These are phyloP conservation scores for Lucilia sericata DNA, from an alignment of 1,140 invertebrate genomes.

Conservation along the genomic window DNA sequence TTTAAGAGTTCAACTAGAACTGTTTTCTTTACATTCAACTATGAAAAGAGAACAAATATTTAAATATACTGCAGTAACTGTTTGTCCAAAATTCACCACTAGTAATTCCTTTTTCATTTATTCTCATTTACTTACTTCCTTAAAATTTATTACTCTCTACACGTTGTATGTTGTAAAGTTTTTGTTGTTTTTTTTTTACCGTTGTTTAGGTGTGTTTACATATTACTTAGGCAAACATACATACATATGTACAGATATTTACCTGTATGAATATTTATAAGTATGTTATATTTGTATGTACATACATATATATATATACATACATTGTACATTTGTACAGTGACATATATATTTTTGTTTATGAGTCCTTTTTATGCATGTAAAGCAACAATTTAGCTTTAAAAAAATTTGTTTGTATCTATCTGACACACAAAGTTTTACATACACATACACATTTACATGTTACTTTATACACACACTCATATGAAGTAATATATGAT, in stretches of 20 bases:
- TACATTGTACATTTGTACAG: background rate
- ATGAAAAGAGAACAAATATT: background rate
- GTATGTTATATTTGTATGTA: background rate
- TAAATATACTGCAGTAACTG: background rate
- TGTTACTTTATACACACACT: background rate
- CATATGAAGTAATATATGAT: background rate
- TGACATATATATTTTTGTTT: background rate
- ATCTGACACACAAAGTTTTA: background rate
- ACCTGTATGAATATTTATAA: background rate
- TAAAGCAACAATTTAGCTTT: slow-evolving; percentile 5
- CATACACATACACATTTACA: background rate
- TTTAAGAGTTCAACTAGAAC: slow-evolving; percentile 15
- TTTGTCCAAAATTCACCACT: background rate
- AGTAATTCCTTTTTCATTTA: background rate
- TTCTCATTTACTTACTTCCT: background rate
- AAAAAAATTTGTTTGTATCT: background rate
- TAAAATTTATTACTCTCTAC: background rate
- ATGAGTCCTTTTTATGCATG: background rate
- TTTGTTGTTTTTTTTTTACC: background rate
- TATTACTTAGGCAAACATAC: no score
- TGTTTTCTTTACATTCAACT: background rate
- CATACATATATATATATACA: background rate
- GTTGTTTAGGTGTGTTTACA: background rate
- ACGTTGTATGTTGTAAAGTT: background rate
- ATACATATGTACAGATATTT: no score